phyloP scores from a whole-genome alignment of 2,797 vertebrate species.

The Novumbra hubbsi region DNA sequence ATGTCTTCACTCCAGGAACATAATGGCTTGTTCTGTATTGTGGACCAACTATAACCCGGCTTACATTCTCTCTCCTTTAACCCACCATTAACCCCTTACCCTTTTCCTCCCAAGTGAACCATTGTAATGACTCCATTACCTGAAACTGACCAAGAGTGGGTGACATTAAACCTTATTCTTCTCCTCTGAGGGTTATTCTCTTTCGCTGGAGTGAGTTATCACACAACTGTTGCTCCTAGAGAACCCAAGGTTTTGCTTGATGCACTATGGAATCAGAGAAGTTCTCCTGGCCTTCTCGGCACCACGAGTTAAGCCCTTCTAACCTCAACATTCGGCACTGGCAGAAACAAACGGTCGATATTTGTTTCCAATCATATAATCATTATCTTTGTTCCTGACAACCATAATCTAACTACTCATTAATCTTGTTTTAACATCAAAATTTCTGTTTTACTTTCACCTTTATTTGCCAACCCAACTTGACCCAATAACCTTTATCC shows the following conservation, averaged over 20 bases:
- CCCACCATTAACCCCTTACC: neutral
- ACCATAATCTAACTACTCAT: neutral
- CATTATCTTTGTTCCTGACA: neutral
- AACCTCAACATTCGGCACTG: neutral
- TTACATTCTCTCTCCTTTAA: neutral
- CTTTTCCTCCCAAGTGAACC: neutral
- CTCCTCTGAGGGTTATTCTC: no score
- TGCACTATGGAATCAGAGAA: neutral
- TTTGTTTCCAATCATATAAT: neutral
- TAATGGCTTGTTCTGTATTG: constrained; percentile 29
- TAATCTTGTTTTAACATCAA: neutral
- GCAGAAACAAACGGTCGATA: neutral
- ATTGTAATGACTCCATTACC: neutral
- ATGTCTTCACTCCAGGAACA: constrained; percentile 23
- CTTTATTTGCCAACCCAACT: neutral
- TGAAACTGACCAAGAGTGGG: neutral
- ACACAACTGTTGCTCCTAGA: neutral
- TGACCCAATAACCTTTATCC: neutral
- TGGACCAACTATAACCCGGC: neutral
- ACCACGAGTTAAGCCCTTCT: neutral
- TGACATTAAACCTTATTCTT: neutral
- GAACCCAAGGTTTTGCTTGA: neutral
- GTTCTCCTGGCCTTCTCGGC: neutral
- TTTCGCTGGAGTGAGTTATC: neutral
- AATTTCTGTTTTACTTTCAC: neutral